Evolutionary conservation across 2,888 invertebrate genomes (phyloP).

Genomic region (Romanomermis culicivorax): DNA sequence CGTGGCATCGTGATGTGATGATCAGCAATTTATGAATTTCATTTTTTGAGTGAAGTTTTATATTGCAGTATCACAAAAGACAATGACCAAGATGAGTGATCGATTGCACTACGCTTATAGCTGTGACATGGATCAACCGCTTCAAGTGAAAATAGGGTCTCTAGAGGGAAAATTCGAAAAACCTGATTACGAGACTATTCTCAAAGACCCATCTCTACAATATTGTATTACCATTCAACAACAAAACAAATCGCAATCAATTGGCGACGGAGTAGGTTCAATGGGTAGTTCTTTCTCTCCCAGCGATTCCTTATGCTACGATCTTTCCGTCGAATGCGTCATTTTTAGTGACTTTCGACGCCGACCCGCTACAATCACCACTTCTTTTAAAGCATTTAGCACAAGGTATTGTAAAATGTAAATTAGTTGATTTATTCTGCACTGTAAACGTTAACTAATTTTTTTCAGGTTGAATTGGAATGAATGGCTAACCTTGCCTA

Average conservation of each 20-base stretch:
- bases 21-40: no score
- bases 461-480: constrained; percentile 78
- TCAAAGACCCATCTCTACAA: constrained; percentile 45
- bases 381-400: no score
- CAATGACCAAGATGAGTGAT: constrained; percentile 35
- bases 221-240: constrained; percentile 9
- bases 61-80: no score
- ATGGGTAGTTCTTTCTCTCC: no score
- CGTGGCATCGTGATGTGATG: no score
- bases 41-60: no score
- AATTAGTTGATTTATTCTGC: no score
- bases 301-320: constrained; percentile 25
- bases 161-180: constrained; percentile 68
- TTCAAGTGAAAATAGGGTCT: constrained; percentile 80
- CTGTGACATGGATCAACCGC: constrained; percentile 60
- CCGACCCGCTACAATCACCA: constrained; percentile 39
- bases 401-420: no score
- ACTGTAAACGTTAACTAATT: no score
- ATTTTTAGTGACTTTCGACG: constrained; percentile 16
- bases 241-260: background rate
- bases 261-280: no score
- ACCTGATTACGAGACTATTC: constrained; percentile 63
- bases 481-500: constrained; percentile 77
- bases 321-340: constrained; percentile 67
- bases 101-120: constrained; percentile 40